A percentile compares a stretch with the other conserved stretches of the same genome.
phyloP scores from a whole-genome alignment of 2,888 invertebrate species.

The Vannuccia rotundouncinata region DNA sequence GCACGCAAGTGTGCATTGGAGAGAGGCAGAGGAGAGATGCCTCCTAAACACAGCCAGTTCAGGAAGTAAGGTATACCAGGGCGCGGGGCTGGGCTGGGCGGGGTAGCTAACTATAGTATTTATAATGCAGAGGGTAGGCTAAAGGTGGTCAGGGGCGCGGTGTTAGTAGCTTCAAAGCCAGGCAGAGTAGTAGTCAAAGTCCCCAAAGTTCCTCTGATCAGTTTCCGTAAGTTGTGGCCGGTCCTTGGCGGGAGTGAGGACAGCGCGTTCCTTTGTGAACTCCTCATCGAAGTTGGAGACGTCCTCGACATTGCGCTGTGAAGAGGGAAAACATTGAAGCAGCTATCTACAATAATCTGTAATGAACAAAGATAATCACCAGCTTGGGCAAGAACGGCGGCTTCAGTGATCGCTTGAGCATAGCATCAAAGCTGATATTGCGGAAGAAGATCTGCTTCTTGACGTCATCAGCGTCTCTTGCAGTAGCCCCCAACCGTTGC shows the following conservation, averaged over 20 bases:
- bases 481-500: constrained; percentile 89
- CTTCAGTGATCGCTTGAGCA: constrained; percentile 80
- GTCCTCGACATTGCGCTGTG: constrained; percentile 65
- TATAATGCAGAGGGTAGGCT: no score
- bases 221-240: constrained; percentile 70
- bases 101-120: no score
- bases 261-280: constrained; percentile 91
- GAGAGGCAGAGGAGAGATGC: no score
- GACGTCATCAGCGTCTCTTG: constrained; percentile 95
- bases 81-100: no score
- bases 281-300: constrained; percentile 99
- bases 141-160: no score
- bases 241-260: constrained; percentile 93
- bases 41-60: no score
- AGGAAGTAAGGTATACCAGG: no score
- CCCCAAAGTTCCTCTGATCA: constrained; percentile 83
- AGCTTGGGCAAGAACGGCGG: constrained; percentile 96
- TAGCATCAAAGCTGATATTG: constrained; percentile 60
- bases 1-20: no score
- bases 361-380: constrained; percentile 58
- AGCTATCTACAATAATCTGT: background rate
- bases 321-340: background rate
- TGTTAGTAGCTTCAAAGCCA: no score
- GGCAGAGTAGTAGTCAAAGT: constrained; percentile 86
- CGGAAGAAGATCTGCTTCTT: constrained; percentile 95